Conservation (phyloP, 2,113 vertebrate genomes). For the Pteronura brasiliensis region DNA sequence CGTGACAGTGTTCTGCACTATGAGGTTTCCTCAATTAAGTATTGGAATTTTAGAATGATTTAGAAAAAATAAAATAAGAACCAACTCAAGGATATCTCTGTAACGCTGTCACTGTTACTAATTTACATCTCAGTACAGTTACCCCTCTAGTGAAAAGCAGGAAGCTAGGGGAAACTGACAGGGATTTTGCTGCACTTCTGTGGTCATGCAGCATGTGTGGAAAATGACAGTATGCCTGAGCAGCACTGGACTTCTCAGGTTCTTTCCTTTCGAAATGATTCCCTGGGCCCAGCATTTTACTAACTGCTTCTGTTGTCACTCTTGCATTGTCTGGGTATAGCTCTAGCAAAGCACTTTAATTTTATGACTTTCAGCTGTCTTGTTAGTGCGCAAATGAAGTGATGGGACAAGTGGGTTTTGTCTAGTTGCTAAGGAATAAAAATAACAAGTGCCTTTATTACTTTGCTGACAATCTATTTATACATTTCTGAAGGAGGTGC, state of each 20-base stretch:
- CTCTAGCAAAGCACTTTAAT: conserved; percentile 20
- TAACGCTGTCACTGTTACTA: neutral
- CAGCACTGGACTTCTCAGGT: neutral
- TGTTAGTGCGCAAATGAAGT: conserved; percentile 58
- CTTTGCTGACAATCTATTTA: conserved; percentile 57
- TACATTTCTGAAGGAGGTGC: conserved; percentile 57
- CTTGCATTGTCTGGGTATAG: neutral
- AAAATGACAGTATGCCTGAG: neutral
- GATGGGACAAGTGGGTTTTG: conserved; percentile 50
- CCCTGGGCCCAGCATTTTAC: neutral
- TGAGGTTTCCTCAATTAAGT: neutral
- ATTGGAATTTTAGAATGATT: neutral
- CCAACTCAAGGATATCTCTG: neutral
- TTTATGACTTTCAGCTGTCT: conserved; percentile 59
- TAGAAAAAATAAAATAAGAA: neutral
- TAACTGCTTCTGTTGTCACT: neutral
- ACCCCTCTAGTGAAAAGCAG: neutral
- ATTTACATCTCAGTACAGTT: neutral
- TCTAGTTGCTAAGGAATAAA: conserved; percentile 70
- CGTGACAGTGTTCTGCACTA: neutral
- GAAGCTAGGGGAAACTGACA: neutral
- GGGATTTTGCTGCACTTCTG: neutral
- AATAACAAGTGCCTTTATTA: conserved; percentile 58
- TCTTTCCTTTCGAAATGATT: neutral
- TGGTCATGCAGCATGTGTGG: neutral